A percentile compares a stretch with the other conserved stretches of the same genome.
These are phyloP conservation scores for Clytia hemisphaerica DNA, from an alignment of 30 jellyfish, hydroid and myxozoan species.

Conservation along the genomic window DNA sequence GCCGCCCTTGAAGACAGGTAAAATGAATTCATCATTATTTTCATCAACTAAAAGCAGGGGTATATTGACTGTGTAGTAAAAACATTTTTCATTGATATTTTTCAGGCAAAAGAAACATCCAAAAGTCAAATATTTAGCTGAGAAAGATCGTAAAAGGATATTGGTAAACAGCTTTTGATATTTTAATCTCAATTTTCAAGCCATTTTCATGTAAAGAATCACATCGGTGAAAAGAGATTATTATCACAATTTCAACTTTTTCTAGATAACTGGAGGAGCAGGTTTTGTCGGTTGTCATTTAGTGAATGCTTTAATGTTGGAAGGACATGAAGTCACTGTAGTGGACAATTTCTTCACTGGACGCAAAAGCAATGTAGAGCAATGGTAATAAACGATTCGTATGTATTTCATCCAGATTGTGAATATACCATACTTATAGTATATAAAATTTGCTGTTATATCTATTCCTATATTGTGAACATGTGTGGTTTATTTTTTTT, in stretches of 20 bases:
- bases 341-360: slow-evolving; percentile 97
- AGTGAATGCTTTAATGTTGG: slow-evolving; percentile 71
- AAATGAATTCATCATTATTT: neutral
- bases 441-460: too few relatives aligned
- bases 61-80: neutral
- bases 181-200: neutral
- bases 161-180: slow-evolving; percentile 45
- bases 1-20: slow-evolving; percentile 47
- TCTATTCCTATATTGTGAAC: too few relatives aligned
- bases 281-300: slow-evolving; percentile 99
- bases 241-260: neutral
- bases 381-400: too few relatives aligned
- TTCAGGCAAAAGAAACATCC: slow-evolving; percentile 73
- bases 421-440: too few relatives aligned
- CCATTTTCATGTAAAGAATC: neutral
- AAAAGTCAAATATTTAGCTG: slow-evolving; percentile 71
- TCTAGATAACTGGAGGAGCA: slow-evolving; percentile 98
- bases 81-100: neutral
- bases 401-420: too few relatives aligned
- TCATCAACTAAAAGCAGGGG: neutral
- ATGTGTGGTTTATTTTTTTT: too few relatives aligned
- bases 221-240: neutral
- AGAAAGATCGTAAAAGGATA: slow-evolving; percentile 77
- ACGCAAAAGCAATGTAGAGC: slow-evolving; percentile 86
- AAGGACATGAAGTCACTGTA: slow-evolving; percentile 98